Evolutionary conservation across 1,140 invertebrate genomes (phyloP).

Genomic region (Diorhabda carinulata): DNA sequence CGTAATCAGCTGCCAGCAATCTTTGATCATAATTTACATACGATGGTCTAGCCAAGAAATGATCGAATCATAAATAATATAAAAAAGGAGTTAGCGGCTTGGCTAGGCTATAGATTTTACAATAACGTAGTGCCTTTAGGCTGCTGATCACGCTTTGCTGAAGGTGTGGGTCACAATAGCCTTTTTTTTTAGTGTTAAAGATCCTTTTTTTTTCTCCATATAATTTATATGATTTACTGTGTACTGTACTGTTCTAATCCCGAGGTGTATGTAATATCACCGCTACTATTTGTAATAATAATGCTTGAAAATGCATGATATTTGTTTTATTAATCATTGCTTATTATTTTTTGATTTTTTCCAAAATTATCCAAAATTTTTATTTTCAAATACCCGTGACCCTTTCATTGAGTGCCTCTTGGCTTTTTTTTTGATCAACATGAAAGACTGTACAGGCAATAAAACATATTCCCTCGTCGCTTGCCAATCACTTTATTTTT

Average conservation of each 20-base stretch:
- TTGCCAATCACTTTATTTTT: constrained; percentile 39
- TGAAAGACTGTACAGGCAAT: constrained; percentile 27
- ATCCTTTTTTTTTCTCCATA: constrained; percentile 31
- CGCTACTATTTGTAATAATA: constrained; percentile 80
- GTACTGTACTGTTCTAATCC: constrained; percentile 58
- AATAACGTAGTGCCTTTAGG: constrained; percentile 48
- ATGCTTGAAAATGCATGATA: constrained; percentile 83
- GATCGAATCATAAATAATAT: neutral
- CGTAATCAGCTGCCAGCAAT: constrained; percentile 47
- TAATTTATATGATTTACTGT: constrained; percentile 52
- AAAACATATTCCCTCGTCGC: constrained; percentile 18
- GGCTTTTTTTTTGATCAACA: constrained; percentile 16
- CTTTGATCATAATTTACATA: constrained; percentile 38
- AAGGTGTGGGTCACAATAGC: constrained; percentile 44
- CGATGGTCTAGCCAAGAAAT: neutral
- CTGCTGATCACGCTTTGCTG: constrained; percentile 47
- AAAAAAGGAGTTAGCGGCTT: neutral
- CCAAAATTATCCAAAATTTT: constrained; percentile 29
- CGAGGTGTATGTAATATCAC: constrained; percentile 49
- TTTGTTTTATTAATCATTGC: constrained; percentile 79
- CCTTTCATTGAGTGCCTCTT: constrained; percentile 13
- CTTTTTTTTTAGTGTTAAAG: constrained; percentile 37
- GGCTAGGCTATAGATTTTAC: constrained; percentile 8
- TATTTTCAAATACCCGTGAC: constrained; percentile 9
- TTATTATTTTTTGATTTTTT: constrained; percentile 57